Conservation (phyloP, 2,888 invertebrate species). For the Lasioglossum villosulum region DNA sequence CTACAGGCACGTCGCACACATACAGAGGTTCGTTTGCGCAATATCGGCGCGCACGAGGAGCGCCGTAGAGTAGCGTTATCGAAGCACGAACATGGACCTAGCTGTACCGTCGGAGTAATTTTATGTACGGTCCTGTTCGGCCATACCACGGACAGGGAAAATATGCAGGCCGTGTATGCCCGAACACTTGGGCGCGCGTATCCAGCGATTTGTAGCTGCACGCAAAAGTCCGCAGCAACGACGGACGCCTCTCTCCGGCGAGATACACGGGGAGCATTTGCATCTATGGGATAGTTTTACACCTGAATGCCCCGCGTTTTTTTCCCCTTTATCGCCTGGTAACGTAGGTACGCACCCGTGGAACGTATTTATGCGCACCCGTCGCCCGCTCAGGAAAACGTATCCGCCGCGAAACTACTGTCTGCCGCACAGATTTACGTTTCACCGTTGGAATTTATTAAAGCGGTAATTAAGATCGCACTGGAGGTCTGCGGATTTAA, state of each 20-base stretch:
- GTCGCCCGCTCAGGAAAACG: not conserved
- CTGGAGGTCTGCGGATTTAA: not conserved
- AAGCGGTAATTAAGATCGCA: slow-evolving; percentile 7
- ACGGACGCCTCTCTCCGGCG: slow-evolving; percentile 26
- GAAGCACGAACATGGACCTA: slow-evolving; percentile 17
- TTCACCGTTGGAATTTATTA: slow-evolving; percentile 1
- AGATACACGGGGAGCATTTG: slow-evolving; percentile 46
- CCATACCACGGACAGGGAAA: slow-evolving; percentile 16
- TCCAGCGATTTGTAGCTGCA: slow-evolving; percentile 15
- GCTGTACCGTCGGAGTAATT: slow-evolving; percentile 31
- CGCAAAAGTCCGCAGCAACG: slow-evolving; percentile 12
- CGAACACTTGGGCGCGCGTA: not conserved
- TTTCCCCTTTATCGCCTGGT: slow-evolving; percentile 33
- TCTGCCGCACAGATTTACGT: slow-evolving; percentile 8
- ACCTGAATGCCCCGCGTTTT: slow-evolving; percentile 34
- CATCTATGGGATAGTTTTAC: slow-evolving; percentile 48
- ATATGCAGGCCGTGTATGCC: slow-evolving; percentile 25
- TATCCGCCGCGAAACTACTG: not conserved
- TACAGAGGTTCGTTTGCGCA: not conserved
- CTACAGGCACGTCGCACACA: not conserved
- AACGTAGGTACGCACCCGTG: slow-evolving; percentile 8
- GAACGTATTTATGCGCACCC: not conserved
- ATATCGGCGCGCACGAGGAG: slow-evolving; percentile 12
- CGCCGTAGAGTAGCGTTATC: slow-evolving; percentile 19
- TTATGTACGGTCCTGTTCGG: slow-evolving; percentile 26